Percentiles rank a stretch among this genome's conserved stretches.
Evolutionary conservation across 1,140 invertebrate species (phyloP).

Genomic region (Forficula auricularia): DNA sequence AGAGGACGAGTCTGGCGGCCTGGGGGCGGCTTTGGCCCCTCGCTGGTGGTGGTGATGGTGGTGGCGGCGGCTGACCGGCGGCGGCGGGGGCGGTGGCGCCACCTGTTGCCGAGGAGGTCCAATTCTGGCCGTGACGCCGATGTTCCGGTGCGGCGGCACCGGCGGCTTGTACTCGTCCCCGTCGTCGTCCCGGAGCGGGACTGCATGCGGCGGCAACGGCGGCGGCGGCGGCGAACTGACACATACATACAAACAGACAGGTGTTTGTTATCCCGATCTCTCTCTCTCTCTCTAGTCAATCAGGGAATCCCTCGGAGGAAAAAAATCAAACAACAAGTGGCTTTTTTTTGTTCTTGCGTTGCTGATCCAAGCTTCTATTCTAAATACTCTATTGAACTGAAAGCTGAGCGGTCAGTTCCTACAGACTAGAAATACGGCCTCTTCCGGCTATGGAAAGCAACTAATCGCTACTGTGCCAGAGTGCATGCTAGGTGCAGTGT

Average conservation of each 20-base stretch:
- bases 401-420: too few relatives aligned
- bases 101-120: constrained; percentile 4
- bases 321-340: too few relatives aligned
- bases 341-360: too few relatives aligned
- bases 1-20: background rate
- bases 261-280: too few relatives aligned
- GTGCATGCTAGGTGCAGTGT: too few relatives aligned
- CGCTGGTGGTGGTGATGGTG: constrained; percentile 28
- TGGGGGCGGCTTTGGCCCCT: constrained; percentile 12
- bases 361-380: too few relatives aligned
- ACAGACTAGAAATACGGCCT: too few relatives aligned
- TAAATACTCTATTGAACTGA: too few relatives aligned
- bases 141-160: constrained; percentile 67
- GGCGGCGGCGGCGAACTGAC: constrained; percentile 23
- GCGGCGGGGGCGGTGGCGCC: background rate
- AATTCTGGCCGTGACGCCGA: constrained; percentile 28
- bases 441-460: too few relatives aligned
- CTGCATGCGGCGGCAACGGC: constrained; percentile 34
- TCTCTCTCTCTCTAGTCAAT: too few relatives aligned
- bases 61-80: constrained; percentile 26
- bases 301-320: too few relatives aligned
- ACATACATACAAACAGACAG: background rate
- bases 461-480: too few relatives aligned
- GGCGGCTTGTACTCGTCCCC: constrained; percentile 60
- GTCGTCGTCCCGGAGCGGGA: constrained; percentile 15